phyloP scores from a whole-genome alignment of 1,140 invertebrate species.

The Temnothorax curvispinosus region DNA sequence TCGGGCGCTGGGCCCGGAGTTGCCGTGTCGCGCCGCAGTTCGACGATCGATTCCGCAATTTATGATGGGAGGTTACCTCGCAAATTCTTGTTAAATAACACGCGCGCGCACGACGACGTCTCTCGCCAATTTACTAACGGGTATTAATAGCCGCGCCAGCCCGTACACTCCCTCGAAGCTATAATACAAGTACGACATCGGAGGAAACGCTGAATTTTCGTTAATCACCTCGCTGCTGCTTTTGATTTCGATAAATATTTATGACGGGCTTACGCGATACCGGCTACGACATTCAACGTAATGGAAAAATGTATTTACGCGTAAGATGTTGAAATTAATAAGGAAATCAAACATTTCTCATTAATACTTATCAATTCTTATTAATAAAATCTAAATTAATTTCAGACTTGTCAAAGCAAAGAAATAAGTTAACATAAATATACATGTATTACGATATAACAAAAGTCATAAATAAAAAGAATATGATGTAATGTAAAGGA shows the following conservation, averaged over 20 bases:
- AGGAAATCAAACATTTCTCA: not conserved
- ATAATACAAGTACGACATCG: not conserved
- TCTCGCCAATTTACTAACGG: slow-evolving; percentile 39
- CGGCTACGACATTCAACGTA: not conserved
- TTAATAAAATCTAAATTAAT: not conserved
- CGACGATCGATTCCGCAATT: slow-evolving; percentile 50
- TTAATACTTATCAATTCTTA: not conserved
- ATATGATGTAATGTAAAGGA: not conserved
- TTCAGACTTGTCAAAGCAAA: not conserved
- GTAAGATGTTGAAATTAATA: not conserved
- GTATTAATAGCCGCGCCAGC: slow-evolving; percentile 40
- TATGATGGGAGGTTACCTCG: slow-evolving; percentile 23
- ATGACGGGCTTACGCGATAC: not conserved
- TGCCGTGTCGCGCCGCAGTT: not conserved
- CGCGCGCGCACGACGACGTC: slow-evolving; percentile 13
- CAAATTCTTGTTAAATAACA: slow-evolving; percentile 35
- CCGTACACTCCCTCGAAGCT: not conserved
- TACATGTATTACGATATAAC: not conserved
- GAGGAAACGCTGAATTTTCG: not conserved
- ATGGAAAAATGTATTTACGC: not conserved
- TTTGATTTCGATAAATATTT: slow-evolving; percentile 25
- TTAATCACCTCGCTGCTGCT: not conserved
- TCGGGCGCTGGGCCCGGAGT: not conserved
- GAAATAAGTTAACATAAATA: not conserved
- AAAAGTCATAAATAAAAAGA: not conserved